phyloP scores from a whole-genome alignment of 2,888 invertebrate genomes.

The Mallateleia sp. region DNA sequence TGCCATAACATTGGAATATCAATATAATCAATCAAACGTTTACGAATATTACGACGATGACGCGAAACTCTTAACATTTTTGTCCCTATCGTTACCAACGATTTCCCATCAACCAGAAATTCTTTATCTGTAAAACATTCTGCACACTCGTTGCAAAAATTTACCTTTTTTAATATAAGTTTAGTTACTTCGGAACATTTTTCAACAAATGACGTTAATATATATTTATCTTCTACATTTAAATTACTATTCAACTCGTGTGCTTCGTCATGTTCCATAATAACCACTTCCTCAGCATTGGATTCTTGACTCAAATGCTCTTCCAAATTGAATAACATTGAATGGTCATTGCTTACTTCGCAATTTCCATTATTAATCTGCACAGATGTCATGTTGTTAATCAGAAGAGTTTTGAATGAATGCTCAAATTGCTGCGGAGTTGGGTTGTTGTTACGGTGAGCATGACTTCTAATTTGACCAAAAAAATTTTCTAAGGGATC shows the following conservation, averaged over 20 bases:
- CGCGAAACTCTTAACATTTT: no score
- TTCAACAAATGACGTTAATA: neutral
- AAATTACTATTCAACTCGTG: neutral
- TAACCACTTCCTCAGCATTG: neutral
- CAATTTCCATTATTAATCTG: neutral
- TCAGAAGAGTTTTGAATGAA: constrained; percentile 4
- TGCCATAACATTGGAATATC: neutral
- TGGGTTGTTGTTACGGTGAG: neutral
- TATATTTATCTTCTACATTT: neutral
- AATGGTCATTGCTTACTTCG: neutral
- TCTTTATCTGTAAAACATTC: neutral
- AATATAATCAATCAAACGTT: neutral
- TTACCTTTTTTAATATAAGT: neutral
- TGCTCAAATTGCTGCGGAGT: constrained; percentile 25
- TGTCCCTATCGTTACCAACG: neutral
- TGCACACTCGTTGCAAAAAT: neutral
- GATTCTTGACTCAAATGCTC: neutral
- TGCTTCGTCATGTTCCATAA: neutral
- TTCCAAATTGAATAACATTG: neutral
- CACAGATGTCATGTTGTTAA: neutral
- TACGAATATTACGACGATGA: neutral
- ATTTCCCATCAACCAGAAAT: neutral
- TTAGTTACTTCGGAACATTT: neutral
- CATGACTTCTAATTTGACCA: constrained; percentile 34
- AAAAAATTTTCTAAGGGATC: constrained; percentile 44